A percentile compares a stretch with the other conserved stretches of the same genome.
Conservation (phyloP, 2,888 invertebrate genomes). For the Baccha elongata region DNA sequence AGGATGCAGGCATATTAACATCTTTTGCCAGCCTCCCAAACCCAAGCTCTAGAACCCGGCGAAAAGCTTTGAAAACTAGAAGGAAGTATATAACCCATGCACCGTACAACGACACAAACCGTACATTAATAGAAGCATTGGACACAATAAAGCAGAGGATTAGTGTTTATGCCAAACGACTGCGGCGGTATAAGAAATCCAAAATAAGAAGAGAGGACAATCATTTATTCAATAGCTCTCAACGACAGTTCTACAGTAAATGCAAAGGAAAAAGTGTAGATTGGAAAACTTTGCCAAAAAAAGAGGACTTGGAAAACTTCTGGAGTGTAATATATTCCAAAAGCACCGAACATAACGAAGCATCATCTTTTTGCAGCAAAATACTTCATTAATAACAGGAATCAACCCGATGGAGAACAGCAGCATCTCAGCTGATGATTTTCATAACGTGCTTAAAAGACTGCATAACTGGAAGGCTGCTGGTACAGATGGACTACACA, state of each 20-base stretch:
- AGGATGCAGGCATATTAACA: background rate
- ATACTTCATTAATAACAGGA: background rate
- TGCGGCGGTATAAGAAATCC: conserved; percentile 5
- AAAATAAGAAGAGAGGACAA: conserved; percentile 11
- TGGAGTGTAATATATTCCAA: conserved; percentile 9
- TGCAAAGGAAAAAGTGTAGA: background rate
- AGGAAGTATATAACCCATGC: conserved; percentile 3
- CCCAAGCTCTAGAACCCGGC: background rate
- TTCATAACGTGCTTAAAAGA: background rate
- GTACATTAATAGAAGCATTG: background rate
- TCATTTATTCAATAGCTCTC: background rate
- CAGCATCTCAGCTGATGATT: background rate
- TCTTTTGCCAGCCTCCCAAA: background rate
- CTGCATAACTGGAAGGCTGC: conserved; percentile 18
- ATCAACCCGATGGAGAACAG: background rate
- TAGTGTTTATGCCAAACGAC: background rate
- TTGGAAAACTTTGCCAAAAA: background rate
- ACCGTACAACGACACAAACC: conserved; percentile 8
- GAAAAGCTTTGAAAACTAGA: background rate
- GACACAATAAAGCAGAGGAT: conserved; percentile 5
- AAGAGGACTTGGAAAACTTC: background rate
- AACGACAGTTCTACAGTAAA: conserved; percentile 7
- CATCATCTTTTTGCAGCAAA: background rate
- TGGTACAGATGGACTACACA: background rate
- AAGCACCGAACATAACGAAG: background rate